Evolutionary conservation across 1,140 invertebrate species (phyloP).

Genomic region (Physella acuta): DNA sequence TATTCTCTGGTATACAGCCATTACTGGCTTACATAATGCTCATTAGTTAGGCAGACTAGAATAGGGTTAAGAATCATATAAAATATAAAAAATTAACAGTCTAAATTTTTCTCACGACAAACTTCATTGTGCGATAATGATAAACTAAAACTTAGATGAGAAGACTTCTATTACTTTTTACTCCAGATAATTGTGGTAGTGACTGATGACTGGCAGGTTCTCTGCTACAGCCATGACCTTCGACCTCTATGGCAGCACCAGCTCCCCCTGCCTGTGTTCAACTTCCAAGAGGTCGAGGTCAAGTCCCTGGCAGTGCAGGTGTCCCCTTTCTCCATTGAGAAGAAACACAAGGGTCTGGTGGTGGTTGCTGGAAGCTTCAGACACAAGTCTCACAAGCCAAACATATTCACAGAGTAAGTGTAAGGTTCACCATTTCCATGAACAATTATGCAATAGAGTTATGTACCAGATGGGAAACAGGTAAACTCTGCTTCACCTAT

Average conservation of each 20-base stretch:
- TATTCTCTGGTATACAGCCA: too few relatives aligned
- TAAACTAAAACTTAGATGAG: background rate
- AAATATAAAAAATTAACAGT: too few relatives aligned
- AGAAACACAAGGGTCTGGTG: constrained; percentile 45
- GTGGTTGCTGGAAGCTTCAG: constrained; percentile 48
- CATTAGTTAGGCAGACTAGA: too few relatives aligned
- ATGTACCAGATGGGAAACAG: too few relatives aligned
- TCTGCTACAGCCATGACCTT: constrained; percentile 46
- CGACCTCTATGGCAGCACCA: constrained; percentile 41
- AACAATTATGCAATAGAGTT: too few relatives aligned
- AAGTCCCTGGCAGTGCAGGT: constrained; percentile 45
- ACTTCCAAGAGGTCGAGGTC: constrained; percentile 31
- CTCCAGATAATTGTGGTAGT: constrained; percentile 49
- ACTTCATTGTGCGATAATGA: background rate
- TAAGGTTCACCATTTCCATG: too few relatives aligned
- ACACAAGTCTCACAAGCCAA: constrained; percentile 36
- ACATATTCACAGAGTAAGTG: constrained; percentile 22
- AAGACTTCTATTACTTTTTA: background rate
- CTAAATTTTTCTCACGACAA: background rate
- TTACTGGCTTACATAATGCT: too few relatives aligned
- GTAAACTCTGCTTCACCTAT: too few relatives aligned
- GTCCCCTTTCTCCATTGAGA: constrained; percentile 41
- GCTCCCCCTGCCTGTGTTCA: constrained; percentile 33
- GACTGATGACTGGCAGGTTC: constrained; percentile 48
- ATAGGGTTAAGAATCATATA: background rate